phyloP scores from a whole-genome alignment of 2,888 invertebrate genomes.

The Nasonovia ribisnigri region DNA sequence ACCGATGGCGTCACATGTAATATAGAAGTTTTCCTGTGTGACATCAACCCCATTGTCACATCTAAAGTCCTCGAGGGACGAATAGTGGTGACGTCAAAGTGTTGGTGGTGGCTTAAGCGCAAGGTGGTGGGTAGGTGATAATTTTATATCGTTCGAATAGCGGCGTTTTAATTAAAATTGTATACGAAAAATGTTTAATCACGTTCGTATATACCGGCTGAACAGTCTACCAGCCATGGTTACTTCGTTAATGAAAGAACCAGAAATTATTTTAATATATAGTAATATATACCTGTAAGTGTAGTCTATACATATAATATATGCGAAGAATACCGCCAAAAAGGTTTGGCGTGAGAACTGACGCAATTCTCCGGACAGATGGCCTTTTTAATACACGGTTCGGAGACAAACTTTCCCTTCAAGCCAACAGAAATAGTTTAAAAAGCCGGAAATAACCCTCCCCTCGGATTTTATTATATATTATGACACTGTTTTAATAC shows the following conservation, averaged over 20 bases:
- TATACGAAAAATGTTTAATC: slow-evolving; percentile 24
- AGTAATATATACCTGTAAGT: too few species aligned
- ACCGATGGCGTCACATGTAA: not conserved
- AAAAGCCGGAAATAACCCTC: not conserved
- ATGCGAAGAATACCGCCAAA: not conserved
- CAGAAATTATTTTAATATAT: not conserved
- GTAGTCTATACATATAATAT: too few species aligned
- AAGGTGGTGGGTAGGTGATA: not conserved
- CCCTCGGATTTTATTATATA: not conserved
- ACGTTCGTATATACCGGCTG: not conserved
- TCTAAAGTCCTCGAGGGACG: not conserved
- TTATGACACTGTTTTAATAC: not conserved
- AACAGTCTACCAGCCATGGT: not conserved
- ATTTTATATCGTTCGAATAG: not conserved
- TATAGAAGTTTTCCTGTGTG: not conserved
- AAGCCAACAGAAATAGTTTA: not conserved
- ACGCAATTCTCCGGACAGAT: not conserved
- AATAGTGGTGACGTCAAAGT: not conserved
- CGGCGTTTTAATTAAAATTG: slow-evolving; percentile 32
- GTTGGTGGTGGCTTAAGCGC: not conserved
- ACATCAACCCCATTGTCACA: not conserved
- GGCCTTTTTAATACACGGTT: not conserved
- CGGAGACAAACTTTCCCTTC: not conserved
- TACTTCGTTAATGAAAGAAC: not conserved
- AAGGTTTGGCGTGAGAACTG: not conserved